Evolutionary conservation across 2,797 vertebrate species (phyloP), one percentile per base, ranked within the genome.

Genomic region (Onychomys leucogaster): DNA sequence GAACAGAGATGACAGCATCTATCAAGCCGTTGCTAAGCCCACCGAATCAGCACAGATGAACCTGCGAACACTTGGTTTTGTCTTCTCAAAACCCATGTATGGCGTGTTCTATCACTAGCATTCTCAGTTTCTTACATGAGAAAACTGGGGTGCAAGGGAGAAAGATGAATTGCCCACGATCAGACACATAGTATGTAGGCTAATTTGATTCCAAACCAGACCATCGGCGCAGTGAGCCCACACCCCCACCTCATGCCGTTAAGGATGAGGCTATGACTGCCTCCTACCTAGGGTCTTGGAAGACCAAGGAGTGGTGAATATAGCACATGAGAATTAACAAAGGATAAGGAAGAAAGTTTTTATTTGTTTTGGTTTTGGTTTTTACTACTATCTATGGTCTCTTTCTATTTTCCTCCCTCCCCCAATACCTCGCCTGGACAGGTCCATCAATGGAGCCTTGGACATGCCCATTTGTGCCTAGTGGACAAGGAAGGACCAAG

Each of bases 391-490:
- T 21, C 55, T 17, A 12, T 7, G 19, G 65, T 32, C 52, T 19
- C 17, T 43, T n/a, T 14, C 3, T 3, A 5, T 13, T 41, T 61
- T 10, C 73, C 32, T n/a, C 17, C 11, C 69, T 13, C 27, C 10
- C 41, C 49, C 23, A 6, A 34, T 41, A 17, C 5, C 46, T 21
- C 0, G 9, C 12, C 91, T 19, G 17, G 17, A 21, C 85, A 46
- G 49, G 71, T 1, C 7, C 21, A 19, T 77, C 9, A 63, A 32
- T 29, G 1, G 21, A 71, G 69, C 43, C 41, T 32, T 43, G 61
- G 27, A 43, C 57, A 77, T 49, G 49, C 5, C 6, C 34, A 29
- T 6, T 46, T 12, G 13, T 27, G 82, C 41, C n/a, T 0, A 0
- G 46, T 4, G 76, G 46, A 41, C 14, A 29, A 34, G 19, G 14